Percentiles rank a stretch among this genome's conserved stretches.
These are phyloP conservation scores for Himalopsyche tibetana DNA, from an alignment of 2,888 invertebrate genomes.

Conservation along the genomic window DNA sequence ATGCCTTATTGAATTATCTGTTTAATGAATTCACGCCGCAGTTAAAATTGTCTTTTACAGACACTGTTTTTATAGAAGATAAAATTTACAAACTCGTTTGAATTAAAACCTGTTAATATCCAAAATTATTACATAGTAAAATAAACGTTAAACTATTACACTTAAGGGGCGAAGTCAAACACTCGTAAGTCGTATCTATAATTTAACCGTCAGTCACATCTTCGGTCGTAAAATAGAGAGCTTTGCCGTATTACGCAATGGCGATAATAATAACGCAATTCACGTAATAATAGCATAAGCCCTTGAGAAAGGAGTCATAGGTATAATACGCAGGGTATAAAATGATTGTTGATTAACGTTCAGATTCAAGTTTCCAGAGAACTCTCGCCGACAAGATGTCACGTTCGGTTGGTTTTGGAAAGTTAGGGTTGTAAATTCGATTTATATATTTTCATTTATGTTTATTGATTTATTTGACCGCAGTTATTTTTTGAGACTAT, in stretches of 20 bases:
- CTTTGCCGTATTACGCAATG: slow-evolving; percentile 20
- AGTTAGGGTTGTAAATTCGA: background rate
- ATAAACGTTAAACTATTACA: slow-evolving; percentile 30
- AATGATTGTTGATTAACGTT: slow-evolving; percentile 34
- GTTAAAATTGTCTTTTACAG: too few species aligned
- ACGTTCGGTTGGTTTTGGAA: background rate
- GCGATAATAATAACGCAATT: background rate
- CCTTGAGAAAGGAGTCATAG: background rate
- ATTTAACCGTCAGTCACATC: slow-evolving; percentile 30
- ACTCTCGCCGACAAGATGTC: background rate
- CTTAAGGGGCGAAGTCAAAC: slow-evolving; percentile 13
- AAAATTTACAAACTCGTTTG: too few species aligned
- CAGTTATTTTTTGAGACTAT: too few species aligned
- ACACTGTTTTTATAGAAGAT: too few species aligned
- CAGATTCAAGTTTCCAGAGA: background rate
- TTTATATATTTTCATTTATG: too few species aligned
- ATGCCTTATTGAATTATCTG: too few species aligned
- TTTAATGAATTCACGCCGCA: too few species aligned
- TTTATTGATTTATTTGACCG: too few species aligned
- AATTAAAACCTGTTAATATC: slow-evolving; percentile 6
- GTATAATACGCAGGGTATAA: background rate
- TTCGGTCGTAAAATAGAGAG: slow-evolving; percentile 8
- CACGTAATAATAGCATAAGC: slow-evolving; percentile 30
- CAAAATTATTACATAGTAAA: slow-evolving; percentile 3
- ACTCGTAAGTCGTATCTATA: slow-evolving; percentile 25